A percentile compares a stretch with the other conserved stretches of the same genome.
phyloP scores from a whole-genome alignment of 2,113 vertebrate species.

The Nycticebus coucang region DNA sequence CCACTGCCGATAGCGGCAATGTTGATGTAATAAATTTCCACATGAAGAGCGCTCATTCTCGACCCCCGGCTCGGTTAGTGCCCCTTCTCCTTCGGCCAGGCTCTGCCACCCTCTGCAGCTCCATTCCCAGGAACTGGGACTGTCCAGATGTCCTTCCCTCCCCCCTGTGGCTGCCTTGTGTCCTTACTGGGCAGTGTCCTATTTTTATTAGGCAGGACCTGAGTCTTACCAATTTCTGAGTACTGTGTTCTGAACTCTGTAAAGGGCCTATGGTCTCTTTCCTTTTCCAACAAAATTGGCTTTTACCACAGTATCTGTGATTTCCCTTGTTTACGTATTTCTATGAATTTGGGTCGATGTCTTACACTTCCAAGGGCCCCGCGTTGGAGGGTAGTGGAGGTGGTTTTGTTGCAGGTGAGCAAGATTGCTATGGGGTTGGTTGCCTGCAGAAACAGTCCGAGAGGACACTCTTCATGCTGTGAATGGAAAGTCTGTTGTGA shows the following conservation, averaged over 20 bases:
- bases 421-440: too few relatives aligned
- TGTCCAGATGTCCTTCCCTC: too few relatives aligned
- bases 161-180: rapidly evolving
- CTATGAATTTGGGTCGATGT: background rate
- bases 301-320: background rate
- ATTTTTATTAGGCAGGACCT: background rate
- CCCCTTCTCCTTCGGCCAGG: background rate
- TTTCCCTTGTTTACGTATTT: background rate
- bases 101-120: background rate
- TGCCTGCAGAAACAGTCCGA: background rate
- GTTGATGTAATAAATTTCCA: background rate
- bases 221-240: background rate
- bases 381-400: background rate
- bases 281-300: background rate
- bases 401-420: background rate
- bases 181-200: background rate
- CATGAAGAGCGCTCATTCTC: background rate
- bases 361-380: background rate
- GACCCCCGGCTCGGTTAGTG: background rate
- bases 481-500: background rate
- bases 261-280: background rate
- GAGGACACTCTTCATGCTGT: background rate
- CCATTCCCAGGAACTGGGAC: background rate
- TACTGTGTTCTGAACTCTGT: background rate
- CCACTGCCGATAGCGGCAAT: background rate